Conservation (phyloP, 2,888 invertebrate species). For the Cantharis flavilabris region DNA sequence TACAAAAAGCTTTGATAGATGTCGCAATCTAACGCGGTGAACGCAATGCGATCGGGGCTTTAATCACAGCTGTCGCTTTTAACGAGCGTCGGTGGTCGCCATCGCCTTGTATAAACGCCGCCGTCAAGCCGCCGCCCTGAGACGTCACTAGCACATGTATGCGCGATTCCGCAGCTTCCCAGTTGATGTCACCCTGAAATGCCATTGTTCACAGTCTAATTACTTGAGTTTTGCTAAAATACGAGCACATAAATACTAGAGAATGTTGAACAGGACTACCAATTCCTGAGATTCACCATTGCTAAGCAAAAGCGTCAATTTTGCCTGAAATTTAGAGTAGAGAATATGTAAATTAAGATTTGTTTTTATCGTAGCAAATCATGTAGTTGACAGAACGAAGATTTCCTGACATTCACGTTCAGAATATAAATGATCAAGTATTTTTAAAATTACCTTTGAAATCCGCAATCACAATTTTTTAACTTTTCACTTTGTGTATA, state of each 20-base stretch:
- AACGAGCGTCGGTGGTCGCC: conserved; percentile 25
- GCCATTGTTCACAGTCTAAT: conserved; percentile 36
- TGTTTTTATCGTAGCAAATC: conserved; percentile 45
- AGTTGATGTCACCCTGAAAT: conserved; percentile 11
- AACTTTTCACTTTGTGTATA: background rate
- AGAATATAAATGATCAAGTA: conserved; percentile 42
- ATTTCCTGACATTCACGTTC: conserved; percentile 40
- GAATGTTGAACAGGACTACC: conserved; percentile 17
- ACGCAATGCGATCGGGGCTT: conserved; percentile 22
- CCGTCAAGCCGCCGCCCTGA: conserved; percentile 21
- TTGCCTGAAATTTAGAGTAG: conserved; percentile 29
- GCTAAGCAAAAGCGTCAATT: conserved; percentile 19
- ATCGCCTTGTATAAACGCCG: conserved; percentile 21
- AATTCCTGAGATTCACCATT: conserved; percentile 20
- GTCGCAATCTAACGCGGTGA: conserved; percentile 25
- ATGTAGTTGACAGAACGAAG: conserved; percentile 43
- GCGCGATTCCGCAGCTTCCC: conserved; percentile 21
- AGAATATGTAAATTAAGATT: conserved; percentile 46
- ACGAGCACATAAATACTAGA: conserved; percentile 19
- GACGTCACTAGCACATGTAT: conserved; percentile 23
- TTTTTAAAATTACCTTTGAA: conserved; percentile 35
- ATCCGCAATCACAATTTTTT: conserved; percentile 1
- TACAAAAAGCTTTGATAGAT: conserved; percentile 29
- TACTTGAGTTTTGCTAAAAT: conserved; percentile 22
- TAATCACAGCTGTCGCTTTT: conserved; percentile 23